phyloP scores from a whole-genome alignment of 2,113 vertebrate species.

The Fregetta grallaria region DNA sequence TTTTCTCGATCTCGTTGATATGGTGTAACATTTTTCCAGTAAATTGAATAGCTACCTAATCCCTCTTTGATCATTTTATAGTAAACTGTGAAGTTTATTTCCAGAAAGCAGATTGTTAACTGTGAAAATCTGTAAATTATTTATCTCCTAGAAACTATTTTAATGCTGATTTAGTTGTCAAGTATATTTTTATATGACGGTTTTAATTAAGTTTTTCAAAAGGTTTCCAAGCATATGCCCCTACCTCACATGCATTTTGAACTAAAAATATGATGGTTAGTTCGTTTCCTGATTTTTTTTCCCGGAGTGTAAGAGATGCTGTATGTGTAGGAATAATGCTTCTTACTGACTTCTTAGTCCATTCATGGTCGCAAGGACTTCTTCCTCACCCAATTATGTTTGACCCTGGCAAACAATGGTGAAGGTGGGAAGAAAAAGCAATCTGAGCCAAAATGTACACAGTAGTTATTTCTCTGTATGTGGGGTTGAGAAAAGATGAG shows the following conservation, averaged over 20 bases:
- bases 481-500: neutral
- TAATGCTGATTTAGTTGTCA: constrained; percentile 59
- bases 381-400: neutral
- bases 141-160: constrained; percentile 63
- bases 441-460: neutral
- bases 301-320: neutral
- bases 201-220: constrained; percentile 44
- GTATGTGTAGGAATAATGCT: neutral
- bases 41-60: constrained; percentile 70
- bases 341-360: neutral
- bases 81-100: constrained; percentile 70
- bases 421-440: neutral
- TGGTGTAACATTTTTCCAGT: constrained; percentile 49
- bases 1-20: constrained; percentile 50
- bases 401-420: neutral
- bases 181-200: constrained; percentile 15
- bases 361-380: neutral
- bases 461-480: neutral
- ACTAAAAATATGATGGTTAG: neutral
- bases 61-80: constrained; percentile 69
- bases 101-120: constrained; percentile 60
- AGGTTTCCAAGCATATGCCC: neutral
- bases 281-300: neutral
- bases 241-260: neutral
- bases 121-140: constrained; percentile 63